Evolutionary conservation across 2,888 invertebrate genomes (phyloP), one percentile per base, ranked within the genome.

Genomic region (Notocelia uddmanniana): DNA sequence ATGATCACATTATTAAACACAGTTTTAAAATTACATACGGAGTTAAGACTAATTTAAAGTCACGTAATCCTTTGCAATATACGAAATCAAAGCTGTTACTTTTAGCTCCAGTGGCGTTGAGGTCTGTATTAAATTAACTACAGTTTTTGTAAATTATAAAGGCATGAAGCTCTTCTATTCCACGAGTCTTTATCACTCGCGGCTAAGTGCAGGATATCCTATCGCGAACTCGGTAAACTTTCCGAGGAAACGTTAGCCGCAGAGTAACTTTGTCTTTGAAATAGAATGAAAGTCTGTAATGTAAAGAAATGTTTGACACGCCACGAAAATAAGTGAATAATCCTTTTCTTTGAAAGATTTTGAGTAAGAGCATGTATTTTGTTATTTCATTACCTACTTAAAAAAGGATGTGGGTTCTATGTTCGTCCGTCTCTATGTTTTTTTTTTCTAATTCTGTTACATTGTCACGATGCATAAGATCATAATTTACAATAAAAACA

Each of bases 121-220:
- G 6, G 8, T 45, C 1, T 3, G 18, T 31, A 13, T 34, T 34
- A 18, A 34, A 41, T 9, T n/a, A 2, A 2, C 5, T 6, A 19
- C 37, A 26, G 15, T 31, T 62, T 62, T 45, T 31, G 31, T 19
- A 55, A 48, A 62, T 68, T 54, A 54, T 50, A 31, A 68, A 58
- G 37, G 52, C 52, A 19, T 52, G n/a, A 21, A 52, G 58, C n/a
- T 52, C 41, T n/a, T 8, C 19, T 66, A 66, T 70, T 71, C 69
- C 50, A 5, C 41, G 52, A 19, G 64, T 45, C 64, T 70, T 70
- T 70, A 66, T 70, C 64, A 59, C 59, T 60, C 52, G 34, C 54
- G 34, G 64, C 72, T 72, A 72, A 72, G 72, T 72, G 72, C 72
- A 72, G 72, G 72, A 72, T 72, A 72, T 72, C 72, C 72, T 72